phyloP scores from a whole-genome alignment of 2,797 vertebrate genomes.

The Gobionotothen gibberifrons region DNA sequence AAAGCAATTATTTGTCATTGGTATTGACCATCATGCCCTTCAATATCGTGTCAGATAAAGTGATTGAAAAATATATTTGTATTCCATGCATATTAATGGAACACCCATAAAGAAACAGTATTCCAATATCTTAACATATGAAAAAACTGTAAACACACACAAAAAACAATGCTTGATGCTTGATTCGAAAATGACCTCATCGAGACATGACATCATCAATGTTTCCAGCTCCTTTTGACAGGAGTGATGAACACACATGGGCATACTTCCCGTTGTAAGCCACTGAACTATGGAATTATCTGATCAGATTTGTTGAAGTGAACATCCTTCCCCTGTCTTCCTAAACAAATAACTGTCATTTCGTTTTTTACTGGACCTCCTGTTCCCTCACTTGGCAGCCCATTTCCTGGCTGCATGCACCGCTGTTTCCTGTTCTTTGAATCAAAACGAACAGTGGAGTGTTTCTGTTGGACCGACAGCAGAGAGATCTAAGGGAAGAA shows the following conservation, averaged over 20 bases:
- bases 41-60: background rate
- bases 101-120: background rate
- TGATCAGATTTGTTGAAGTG: constrained; percentile 69
- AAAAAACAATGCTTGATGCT: background rate
- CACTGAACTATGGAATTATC: constrained; percentile 69
- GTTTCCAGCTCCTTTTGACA: constrained; percentile 41
- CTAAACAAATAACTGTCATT: constrained; percentile 76
- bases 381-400: constrained; percentile 66
- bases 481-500: constrained; percentile 34
- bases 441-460: constrained; percentile 50
- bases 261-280: constrained; percentile 56
- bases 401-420: constrained; percentile 73
- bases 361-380: constrained; percentile 65
- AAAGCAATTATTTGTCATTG: constrained; percentile 24
- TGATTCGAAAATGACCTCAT: constrained; percentile 41
- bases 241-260: constrained; percentile 49
- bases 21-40: constrained; percentile 27
- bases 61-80: background rate
- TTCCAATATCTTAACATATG: background rate
- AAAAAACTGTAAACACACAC: background rate
- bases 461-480: constrained; percentile 51
- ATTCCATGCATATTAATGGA: background rate
- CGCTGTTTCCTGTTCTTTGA: constrained; percentile 71
- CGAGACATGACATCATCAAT: constrained; percentile 42
- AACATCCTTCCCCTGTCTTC: constrained; percentile 74